Evolutionary conservation across 2,888 invertebrate species (phyloP).

Genomic region (Psylliodes chrysocephalus): DNA sequence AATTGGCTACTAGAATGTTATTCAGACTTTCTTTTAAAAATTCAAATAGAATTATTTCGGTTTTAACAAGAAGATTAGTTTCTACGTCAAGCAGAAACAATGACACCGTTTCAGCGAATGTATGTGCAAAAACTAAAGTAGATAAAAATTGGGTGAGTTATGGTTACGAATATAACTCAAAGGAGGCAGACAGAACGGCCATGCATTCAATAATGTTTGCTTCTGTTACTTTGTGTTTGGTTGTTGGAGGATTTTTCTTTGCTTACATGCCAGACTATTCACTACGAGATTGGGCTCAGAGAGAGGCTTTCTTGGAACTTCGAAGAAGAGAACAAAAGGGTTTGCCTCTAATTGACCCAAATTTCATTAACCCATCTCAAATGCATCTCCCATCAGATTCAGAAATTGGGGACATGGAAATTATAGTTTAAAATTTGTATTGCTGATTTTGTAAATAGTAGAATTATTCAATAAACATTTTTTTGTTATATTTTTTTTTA

Average conservation of each 20-base stretch:
- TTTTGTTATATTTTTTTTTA: neutral
- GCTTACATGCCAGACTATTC: conserved; percentile 82
- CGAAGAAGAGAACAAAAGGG: conserved; percentile 86
- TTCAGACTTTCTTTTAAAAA: neutral
- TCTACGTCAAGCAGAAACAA: conserved; percentile 75
- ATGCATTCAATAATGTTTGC: conserved; percentile 79
- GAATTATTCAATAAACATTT: neutral
- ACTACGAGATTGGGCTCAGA: conserved; percentile 83
- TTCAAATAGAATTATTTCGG: conserved; percentile 47
- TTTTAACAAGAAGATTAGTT: conserved; percentile 54
- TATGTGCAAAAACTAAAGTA: conserved; percentile 57
- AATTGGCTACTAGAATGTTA: no score
- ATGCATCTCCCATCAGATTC: conserved; percentile 87
- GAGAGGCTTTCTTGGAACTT: conserved; percentile 91
- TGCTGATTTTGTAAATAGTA: conserved; percentile 7
- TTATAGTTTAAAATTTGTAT: conserved; percentile 78
- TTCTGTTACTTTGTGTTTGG: conserved; percentile 75
- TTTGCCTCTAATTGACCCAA: conserved; percentile 81
- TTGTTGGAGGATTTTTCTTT: conserved; percentile 74
- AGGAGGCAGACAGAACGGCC: conserved; percentile 74
- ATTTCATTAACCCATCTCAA: conserved; percentile 73
- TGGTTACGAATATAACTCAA: conserved; percentile 77
- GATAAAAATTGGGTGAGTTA: conserved; percentile 84
- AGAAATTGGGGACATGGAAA: conserved; percentile 84
- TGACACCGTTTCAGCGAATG: conserved; percentile 66